Conservation (phyloP, 2,113 vertebrate species). For the Serinus canaria region DNA sequence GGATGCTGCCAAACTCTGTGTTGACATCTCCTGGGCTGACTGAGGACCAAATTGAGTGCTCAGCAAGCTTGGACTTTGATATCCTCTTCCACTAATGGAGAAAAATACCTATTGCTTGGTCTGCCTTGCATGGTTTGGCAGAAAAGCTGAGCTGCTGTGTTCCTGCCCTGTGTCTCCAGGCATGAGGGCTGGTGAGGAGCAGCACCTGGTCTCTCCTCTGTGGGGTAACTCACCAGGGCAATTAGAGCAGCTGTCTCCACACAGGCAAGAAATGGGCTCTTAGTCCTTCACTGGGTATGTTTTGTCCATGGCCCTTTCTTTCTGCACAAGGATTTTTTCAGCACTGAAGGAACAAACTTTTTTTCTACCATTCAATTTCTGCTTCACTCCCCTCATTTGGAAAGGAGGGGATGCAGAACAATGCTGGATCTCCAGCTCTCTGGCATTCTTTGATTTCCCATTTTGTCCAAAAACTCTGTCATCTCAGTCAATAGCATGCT, state of each 20-base stretch:
- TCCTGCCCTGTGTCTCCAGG: background rate
- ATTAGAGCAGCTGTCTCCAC: background rate
- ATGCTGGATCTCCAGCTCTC: background rate
- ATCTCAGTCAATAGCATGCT: background rate
- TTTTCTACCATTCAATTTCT: background rate
- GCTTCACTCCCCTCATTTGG: background rate
- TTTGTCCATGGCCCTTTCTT: background rate
- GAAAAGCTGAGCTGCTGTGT: background rate
- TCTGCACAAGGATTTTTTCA: background rate
- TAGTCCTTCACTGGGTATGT: background rate
- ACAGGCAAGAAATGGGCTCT: background rate
- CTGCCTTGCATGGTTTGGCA: background rate
- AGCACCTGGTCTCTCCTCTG: background rate
- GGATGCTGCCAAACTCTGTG: background rate
- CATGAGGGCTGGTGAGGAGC: background rate
- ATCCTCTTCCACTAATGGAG: background rate
- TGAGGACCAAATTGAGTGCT: background rate
- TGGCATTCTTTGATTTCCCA: slow-evolving; percentile 46
- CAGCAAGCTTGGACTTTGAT: background rate
- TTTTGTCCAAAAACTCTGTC: slow-evolving; percentile 17
- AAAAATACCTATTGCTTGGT: background rate
- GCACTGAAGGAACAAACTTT: background rate
- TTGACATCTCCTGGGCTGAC: background rate
- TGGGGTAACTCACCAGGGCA: background rate
- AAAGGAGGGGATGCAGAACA: background rate